phyloP scores from a whole-genome alignment of 2,113 vertebrate genomes.

The Ammodytes dubius region DNA sequence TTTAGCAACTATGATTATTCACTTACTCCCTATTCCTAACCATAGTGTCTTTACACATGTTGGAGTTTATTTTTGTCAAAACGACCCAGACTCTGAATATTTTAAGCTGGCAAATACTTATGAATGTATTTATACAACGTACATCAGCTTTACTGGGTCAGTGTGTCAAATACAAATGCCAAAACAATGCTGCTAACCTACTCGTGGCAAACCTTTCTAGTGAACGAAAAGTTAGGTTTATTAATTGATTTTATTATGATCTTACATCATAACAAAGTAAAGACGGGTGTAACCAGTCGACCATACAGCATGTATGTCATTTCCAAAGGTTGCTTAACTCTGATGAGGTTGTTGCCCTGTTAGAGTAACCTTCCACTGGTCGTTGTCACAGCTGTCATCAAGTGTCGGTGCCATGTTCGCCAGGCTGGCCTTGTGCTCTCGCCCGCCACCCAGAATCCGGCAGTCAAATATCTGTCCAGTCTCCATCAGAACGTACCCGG shows the following conservation, averaged over 20 bases:
- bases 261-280: not conserved
- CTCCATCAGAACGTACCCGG: conserved; percentile 68
- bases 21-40: not conserved
- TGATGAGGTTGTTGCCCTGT: conserved; percentile 19
- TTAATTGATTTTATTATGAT: no score
- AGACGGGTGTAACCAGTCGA: not conserved
- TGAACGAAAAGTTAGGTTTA: not conserved
- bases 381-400: conserved; percentile 39
- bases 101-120: not conserved
- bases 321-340: conserved; percentile 16
- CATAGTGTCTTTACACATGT: not conserved
- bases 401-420: conserved; percentile 73
- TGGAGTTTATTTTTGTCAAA: not conserved
- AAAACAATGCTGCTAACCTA: not conserved
- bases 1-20: not conserved
- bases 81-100: not conserved
- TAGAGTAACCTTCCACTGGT: conserved; percentile 16
- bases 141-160: conserved; percentile 19
- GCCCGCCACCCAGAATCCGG: conserved; percentile 50
- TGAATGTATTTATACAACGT: not conserved
- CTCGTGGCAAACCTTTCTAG: not conserved
- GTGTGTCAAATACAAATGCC: conserved; percentile 36
- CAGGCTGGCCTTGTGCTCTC: conserved; percentile 70
- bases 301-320: not conserved
- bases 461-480: conserved; percentile 48